A percentile compares a stretch with the other conserved stretches of the same genome.
Conservation (phyloP, 2,888 invertebrate genomes). For the Mythimna lalbum region DNA sequence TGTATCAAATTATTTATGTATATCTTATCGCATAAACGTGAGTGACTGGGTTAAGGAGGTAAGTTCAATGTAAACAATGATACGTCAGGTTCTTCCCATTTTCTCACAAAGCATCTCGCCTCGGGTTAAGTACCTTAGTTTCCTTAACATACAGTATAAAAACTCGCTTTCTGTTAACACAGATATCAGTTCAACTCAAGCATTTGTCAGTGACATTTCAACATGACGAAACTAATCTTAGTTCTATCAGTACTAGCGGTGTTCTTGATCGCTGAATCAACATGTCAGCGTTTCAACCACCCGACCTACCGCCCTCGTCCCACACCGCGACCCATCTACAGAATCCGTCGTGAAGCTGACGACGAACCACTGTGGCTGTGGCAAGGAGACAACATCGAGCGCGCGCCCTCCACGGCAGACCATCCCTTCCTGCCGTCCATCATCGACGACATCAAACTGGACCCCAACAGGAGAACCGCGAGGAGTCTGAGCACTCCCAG, state of each 20-base stretch:
- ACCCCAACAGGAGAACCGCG: conserved; percentile 37
- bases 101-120: neutral
- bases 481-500: conserved; percentile 43
- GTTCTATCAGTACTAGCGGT: conserved; percentile 45
- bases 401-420: conserved; percentile 48
- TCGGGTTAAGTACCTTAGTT: conserved; percentile 38
- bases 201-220: neutral
- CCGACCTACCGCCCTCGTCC: conserved; percentile 47
- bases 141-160: conserved; percentile 48
- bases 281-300: conserved; percentile 24
- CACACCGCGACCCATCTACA: neutral
- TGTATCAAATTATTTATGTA: neutral
- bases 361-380: conserved; percentile 41
- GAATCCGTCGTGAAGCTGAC: conserved; percentile 29
- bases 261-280: conserved; percentile 41
- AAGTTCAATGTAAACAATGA: conserved; percentile 37
- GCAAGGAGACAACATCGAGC: conserved; percentile 32
- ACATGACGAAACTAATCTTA: conserved; percentile 37
- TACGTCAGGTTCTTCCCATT: conserved; percentile 46
- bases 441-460: conserved; percentile 47
- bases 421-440: conserved; percentile 48
- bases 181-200: conserved; percentile 27
- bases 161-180: neutral
- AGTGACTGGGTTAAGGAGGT: neutral
- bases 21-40: conserved; percentile 5